Conservation (phyloP, 1,140 invertebrate genomes). For the Drosophila pseudoananassae region DNA sequence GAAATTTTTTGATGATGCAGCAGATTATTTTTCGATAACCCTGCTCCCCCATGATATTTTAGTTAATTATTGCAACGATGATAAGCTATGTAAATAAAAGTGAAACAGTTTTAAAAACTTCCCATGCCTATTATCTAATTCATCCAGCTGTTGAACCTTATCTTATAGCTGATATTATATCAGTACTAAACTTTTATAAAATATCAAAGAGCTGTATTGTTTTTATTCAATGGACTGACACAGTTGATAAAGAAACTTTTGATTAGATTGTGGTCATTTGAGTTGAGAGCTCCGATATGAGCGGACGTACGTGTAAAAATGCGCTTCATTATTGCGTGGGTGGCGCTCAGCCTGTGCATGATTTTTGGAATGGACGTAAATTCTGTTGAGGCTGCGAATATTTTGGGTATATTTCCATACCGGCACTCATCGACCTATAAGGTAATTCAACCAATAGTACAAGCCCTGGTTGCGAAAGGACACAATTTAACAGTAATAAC, state of each 20-base stretch:
- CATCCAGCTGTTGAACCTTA: neutral
- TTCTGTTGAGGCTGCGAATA: conserved; percentile 20
- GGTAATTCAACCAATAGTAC: conserved; percentile 27
- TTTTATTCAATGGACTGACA: no score
- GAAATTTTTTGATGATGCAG: neutral
- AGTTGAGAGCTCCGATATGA: neutral
- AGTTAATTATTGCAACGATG: no score
- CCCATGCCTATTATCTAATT: neutral
- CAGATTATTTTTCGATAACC: neutral
- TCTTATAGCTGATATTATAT: neutral
- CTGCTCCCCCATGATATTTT: no score
- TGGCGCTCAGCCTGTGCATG: conserved; percentile 13
- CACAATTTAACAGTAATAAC: conserved; percentile 51
- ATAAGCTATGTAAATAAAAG: no score
- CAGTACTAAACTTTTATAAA: neutral
- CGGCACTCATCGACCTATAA: conserved; percentile 18
- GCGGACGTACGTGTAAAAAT: conserved; percentile 21
- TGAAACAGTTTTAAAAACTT: no score
- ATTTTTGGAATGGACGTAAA: neutral
- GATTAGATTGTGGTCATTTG: neutral
- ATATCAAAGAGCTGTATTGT: no score
- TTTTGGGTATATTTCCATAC: conserved; percentile 43
- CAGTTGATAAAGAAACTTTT: neutral
- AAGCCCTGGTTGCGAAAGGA: conserved; percentile 17
- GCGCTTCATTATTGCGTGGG: neutral